phyloP scores from a whole-genome alignment of 2,888 invertebrate genomes.

The Steinernema carpocapsae region DNA sequence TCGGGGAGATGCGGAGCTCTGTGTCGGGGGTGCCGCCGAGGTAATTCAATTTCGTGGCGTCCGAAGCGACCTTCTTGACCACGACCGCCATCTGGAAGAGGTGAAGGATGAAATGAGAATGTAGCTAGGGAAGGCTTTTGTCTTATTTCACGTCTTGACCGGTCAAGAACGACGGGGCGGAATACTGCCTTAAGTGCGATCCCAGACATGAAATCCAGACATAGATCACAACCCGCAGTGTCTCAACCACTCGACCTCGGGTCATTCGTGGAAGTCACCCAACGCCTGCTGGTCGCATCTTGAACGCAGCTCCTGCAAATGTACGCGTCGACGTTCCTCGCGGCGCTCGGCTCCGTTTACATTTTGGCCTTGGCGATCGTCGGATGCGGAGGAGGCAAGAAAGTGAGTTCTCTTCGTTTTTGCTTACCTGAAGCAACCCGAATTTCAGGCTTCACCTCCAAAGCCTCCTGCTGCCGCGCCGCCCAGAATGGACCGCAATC shows the following conservation, averaged over 20 bases:
- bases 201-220: background rate
- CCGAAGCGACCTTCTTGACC: background rate
- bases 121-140: background rate
- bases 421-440: background rate
- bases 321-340: background rate
- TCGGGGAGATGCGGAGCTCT: slow-evolving; percentile 1
- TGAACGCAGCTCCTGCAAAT: background rate
- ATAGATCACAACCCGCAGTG: background rate
- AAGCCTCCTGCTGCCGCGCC: background rate
- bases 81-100: slow-evolving; percentile 27
- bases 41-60: background rate
- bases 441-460: background rate
- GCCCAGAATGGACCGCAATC: background rate
- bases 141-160: background rate
- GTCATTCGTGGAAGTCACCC: no score
- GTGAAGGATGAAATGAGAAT: background rate
- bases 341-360: background rate
- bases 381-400: background rate
- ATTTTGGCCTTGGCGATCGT: background rate
- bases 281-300: no score
- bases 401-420: background rate
- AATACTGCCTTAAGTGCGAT: background rate
- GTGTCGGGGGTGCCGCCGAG: slow-evolving; percentile 18
- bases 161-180: background rate
- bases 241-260: no score